Percentiles rank a stretch among this genome's conserved stretches.
Evolutionary conservation across 2,888 invertebrate species (phyloP).

Genomic region (Drosophila neotestacea): DNA sequence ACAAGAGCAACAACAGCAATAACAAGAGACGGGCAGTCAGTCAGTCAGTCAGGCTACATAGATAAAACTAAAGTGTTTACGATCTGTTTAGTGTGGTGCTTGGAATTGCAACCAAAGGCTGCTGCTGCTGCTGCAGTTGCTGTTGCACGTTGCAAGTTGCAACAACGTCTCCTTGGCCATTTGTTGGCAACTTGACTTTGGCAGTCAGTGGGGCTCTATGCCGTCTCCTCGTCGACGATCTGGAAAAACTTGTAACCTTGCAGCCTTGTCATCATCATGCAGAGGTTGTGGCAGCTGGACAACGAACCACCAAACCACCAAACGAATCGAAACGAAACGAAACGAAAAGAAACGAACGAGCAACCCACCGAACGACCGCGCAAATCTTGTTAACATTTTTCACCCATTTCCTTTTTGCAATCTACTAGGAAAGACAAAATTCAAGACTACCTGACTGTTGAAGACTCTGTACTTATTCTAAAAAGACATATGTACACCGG

Average conservation of each 20-base stretch:
- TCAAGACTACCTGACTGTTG: too few species aligned
- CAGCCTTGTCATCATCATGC: slow-evolving; percentile 72
- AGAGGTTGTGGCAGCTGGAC: slow-evolving; percentile 50
- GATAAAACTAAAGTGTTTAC: slow-evolving; percentile 77
- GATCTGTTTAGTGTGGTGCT: slow-evolving; percentile 73
- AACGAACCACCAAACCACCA: slow-evolving; percentile 25
- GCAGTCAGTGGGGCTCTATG: slow-evolving; percentile 58
- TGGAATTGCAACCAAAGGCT: slow-evolving; percentile 21
- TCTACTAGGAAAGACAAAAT: too few species aligned
- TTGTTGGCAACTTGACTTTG: slow-evolving; percentile 33
- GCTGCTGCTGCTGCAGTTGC: slow-evolving; percentile 3
- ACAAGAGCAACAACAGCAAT: slow-evolving; percentile 2
- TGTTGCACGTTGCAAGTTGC: slow-evolving; percentile 5
- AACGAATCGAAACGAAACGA: slow-evolving; percentile 1
- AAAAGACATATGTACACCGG: too few species aligned
- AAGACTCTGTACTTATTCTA: too few species aligned
- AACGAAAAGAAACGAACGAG: neutral
- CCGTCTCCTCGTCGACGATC: slow-evolving; percentile 44
- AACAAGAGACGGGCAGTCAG: slow-evolving; percentile 9
- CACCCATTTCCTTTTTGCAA: slow-evolving; percentile 70
- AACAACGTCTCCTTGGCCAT: slow-evolving; percentile 18
- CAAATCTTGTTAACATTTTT: slow-evolving; percentile 79
- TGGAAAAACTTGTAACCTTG: slow-evolving; percentile 80
- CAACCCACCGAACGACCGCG: slow-evolving; percentile 51
- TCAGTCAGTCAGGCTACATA: slow-evolving; percentile 26